Evolutionary conservation across 2,888 invertebrate species (phyloP).

Genomic region (Theretra japonica): DNA sequence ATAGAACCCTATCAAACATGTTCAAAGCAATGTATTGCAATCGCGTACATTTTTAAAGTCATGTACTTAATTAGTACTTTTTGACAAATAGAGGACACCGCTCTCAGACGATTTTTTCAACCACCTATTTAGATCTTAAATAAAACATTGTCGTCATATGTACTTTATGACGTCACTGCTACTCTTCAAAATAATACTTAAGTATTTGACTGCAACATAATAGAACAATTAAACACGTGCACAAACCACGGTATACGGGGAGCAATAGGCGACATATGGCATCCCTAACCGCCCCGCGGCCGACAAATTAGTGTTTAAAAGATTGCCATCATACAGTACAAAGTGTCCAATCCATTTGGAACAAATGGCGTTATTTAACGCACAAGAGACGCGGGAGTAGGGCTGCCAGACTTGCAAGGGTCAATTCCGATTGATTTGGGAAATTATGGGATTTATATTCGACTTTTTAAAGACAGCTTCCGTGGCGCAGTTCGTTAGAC

Average conservation of each 20-base stretch:
- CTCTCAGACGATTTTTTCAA: too few relatives aligned
- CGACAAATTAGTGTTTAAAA: slow-evolving; percentile 79
- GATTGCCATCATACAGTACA: slow-evolving; percentile 75
- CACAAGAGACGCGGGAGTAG: slow-evolving; percentile 31
- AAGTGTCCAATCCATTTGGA: slow-evolving; percentile 76
- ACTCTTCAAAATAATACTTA: background rate
- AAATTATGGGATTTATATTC: background rate
- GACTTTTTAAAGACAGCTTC: too few relatives aligned
- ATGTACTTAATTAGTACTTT: too few relatives aligned
- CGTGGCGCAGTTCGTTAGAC: too few relatives aligned
- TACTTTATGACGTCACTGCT: background rate
- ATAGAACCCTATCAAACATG: too few relatives aligned
- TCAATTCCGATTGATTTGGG: background rate
- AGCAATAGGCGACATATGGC: slow-evolving; percentile 73
- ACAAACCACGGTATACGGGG: slow-evolving; percentile 26
- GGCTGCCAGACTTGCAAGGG: slow-evolving; percentile 18
- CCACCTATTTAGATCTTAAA: too few relatives aligned
- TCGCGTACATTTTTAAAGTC: too few relatives aligned
- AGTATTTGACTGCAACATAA: slow-evolving; percentile 45
- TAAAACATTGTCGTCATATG: too few relatives aligned
- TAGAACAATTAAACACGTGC: slow-evolving; percentile 65
- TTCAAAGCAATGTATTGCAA: too few relatives aligned
- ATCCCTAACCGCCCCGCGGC: slow-evolving; percentile 46
- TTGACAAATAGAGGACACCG: too few relatives aligned
- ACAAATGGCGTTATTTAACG: slow-evolving; percentile 76